Base-by-base conservation (phyloP, 2,797 vertebrate genomes). In the Varecia variegata region DNA sequence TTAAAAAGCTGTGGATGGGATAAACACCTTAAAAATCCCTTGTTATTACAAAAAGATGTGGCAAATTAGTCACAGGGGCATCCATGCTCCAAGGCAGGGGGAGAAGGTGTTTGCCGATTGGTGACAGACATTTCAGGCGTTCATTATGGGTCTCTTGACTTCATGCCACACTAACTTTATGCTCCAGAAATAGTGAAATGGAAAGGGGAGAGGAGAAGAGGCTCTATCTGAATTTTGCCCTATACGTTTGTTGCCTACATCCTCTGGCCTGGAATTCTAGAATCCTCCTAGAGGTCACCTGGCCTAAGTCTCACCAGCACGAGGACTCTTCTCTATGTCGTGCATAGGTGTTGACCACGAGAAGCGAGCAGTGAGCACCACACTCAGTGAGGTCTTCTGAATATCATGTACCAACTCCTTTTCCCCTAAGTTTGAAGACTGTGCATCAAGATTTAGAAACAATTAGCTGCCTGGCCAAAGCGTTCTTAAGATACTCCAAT, bases 1-100 rank as follows among this genome's bases (percentile, higher is more conserved):
- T 98, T 98, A 98, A 98, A 98, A 98, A 98, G 97, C 93, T 82
- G 79, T 87, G n/a, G 97, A 98, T 86, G 93, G 97, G 97, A 98
- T 98, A 98, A 98, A 98, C 98, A 98, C 94, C 92, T 97, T 73
- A 4, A 92, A 96, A 97, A 87, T 91, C 68, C 60, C 92, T 92
- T 95, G 93, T 88, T 96, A 87, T 95, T 97, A 85, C 47, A 98
- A 97, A 97, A 98, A 98, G 98, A 97, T 82, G 88, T 98, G 96
- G 96, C 97, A 98, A 94, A 90, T 93, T 86, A 97, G 93, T 98
- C 68, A 73, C 30, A 93, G 70, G 92, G 94, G 76, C 98, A 90
- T 43, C 82, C 84, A 97, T 87, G 86, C 81, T 96, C 83, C 93
- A 96, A 98, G 92, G 97, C 71, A 96, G 94, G 73, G 0, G 0